Base-by-base conservation (phyloP, 2,888 invertebrate genomes). In the Andrena minutula region DNA sequence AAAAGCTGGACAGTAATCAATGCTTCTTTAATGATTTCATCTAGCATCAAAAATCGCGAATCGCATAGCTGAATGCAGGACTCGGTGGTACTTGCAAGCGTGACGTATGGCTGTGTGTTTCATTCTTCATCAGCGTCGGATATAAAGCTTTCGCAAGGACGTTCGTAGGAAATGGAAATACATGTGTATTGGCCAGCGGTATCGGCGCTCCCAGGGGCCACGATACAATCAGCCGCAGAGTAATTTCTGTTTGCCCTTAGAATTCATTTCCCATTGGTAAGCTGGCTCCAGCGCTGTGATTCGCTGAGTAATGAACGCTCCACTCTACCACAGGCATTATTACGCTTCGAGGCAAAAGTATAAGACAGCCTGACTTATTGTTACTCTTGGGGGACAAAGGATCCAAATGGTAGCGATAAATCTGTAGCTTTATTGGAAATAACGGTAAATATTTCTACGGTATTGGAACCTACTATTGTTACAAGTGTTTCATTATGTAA, bases 251-350 rank as follows among this genome's bases (percentile, higher is more conserved):
- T 75, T 75, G 60, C 76, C 73, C 65, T 75, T 60, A 58, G 63
- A 82, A 84, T 82, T 86, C 82, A 73, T 69, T 79, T 60, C 68
- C 73, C 12, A 82, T 84, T 70, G 75, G 58, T 28, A 75, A 78
- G 77, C 41, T 58, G 58, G 63, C 79, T 71, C 75, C 63, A 53
- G 65, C 56, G 63, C 28, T 28, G 26, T 68, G 65, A 61, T 51
- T 51, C 41, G 7, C 1, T 7, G 56, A 61, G 60, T 82, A 86
- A 86, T 69, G 58, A 83, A 80, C 60, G 56, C 30, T 51, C 16
- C 30, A n/a, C 20, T 30, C 41, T 65, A 80, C 30, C n/a, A 7
- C 20, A 47, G 28, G 2, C n/a, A 23, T 30, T 49, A 51, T 26
- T n/a, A 10, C 16, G 16, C 2, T 56, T 56, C 56, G 10, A 56